Evolutionary conservation across 2,888 invertebrate genomes (phyloP).

Genomic region (Hoplodrina blanda): DNA sequence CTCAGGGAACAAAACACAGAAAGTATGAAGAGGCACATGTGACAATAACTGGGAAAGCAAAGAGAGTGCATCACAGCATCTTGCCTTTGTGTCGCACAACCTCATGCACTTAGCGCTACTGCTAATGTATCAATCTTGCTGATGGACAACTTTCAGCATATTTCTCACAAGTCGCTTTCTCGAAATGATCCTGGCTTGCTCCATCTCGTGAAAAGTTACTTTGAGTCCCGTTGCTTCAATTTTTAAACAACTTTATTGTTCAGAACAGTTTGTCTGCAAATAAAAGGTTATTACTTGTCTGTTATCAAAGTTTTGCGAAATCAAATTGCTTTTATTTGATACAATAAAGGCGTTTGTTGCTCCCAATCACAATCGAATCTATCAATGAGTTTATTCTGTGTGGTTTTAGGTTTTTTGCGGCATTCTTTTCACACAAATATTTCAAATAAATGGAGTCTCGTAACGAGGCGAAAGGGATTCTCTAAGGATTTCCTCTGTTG

Average conservation of each 20-base stretch:
- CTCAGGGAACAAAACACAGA: conserved; percentile 60
- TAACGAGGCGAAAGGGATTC: conserved; percentile 74
- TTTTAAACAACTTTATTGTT: conserved; percentile 43
- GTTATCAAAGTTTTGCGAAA: conserved; percentile 45
- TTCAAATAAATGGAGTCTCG: conserved; percentile 66
- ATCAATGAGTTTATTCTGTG: conserved; percentile 39
- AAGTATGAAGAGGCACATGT: conserved; percentile 61
- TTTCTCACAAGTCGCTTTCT: conserved; percentile 15
- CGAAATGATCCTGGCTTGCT: conserved; percentile 10
- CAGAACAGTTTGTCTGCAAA: conserved; percentile 35
- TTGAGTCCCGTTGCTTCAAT: conserved; percentile 13
- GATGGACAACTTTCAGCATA: conserved; percentile 67
- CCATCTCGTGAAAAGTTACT: conserved; percentile 13
- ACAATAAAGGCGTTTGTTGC: conserved; percentile 48
- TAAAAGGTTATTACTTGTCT: conserved; percentile 48
- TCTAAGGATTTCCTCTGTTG: conserved; percentile 70
- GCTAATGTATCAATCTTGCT: conserved; percentile 78
- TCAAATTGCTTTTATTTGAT: conserved; percentile 53
- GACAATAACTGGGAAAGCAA: conserved; percentile 81
- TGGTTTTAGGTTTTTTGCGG: conserved; percentile 19
- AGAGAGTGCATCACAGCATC: conserved; percentile 76
- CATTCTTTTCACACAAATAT: conserved; percentile 53
- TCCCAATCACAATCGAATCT: conserved; percentile 51
- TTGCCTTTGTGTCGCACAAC: conserved; percentile 72
- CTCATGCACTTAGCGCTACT: conserved; percentile 66